Base-by-base conservation (phyloP, 2,888 invertebrate genomes). In the Parnassius glacialis region DNA sequence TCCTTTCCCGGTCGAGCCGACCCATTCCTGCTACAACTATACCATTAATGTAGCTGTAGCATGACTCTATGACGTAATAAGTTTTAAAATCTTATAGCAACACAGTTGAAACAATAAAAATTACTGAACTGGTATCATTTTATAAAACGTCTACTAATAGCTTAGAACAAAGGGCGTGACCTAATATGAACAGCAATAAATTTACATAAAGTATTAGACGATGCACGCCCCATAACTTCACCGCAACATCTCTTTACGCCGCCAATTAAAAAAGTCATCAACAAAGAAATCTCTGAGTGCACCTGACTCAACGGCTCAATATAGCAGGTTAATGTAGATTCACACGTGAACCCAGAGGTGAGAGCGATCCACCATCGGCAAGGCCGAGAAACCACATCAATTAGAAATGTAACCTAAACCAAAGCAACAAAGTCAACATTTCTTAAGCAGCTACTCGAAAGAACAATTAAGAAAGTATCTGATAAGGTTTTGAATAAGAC, bases 391-490 rank as follows among this genome's bases (percentile, higher is more conserved):
- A 75, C 70, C 73, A 70, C 71, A 78, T 78, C 82, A 76, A 83
- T 76, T 74, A 74, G 75, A 87, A 87, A 83, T 73, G 73, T 76
- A 79, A 79, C 81, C 75, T 85, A 84, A 70, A 62, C 53, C 67
- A 64, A 74, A 71, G 74, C 79, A 79, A 83, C 85, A 90, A 84
- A 85, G 87, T 85, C 80, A 83, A 80, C 74, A 84, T 84, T 87
- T 78, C 81, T 81, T 81, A 80, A 81, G 76, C 75, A 70, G 69
- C 71, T 68, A 69, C 70, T 76, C 79, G 76, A 76, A 74, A 85
- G 80, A 78, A 89, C 90, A 89, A 90, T 90, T 90, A 90, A 90
- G 90, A 91, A 91, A 91, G 90, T 90, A 89, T 87, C 85, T 82
- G 84, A 90, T 88, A 87, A 85, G 76, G 80, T 70, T 76, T 74